Conservation (phyloP, 2,888 invertebrate species). For the Volucella inflata region DNA sequence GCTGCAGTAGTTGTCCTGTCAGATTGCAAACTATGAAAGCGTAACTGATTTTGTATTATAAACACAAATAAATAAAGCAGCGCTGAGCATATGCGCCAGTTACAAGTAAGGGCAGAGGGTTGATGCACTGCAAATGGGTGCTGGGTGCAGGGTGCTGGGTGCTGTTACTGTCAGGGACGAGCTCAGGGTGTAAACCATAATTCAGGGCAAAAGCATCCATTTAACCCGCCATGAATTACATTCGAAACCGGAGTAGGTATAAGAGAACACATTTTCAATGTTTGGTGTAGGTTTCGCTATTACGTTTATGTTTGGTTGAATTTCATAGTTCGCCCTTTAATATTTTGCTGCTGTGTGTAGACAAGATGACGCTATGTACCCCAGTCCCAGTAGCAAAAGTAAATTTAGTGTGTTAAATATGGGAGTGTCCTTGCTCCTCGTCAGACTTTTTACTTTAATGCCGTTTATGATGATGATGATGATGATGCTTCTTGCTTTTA, state of each 20-base stretch:
- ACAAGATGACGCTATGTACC: constrained; percentile 52
- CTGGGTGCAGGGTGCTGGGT: constrained; percentile 11
- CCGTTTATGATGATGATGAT: constrained; percentile 29
- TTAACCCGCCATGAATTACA: constrained; percentile 67
- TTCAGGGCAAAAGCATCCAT: constrained; percentile 72
- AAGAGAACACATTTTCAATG: constrained; percentile 47
- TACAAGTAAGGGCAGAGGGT: constrained; percentile 56
- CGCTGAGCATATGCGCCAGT: constrained; percentile 76
- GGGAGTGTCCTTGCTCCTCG: constrained; percentile 82
- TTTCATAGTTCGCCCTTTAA: neutral
- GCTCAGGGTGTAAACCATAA: constrained; percentile 62
- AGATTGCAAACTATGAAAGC: constrained; percentile 80
- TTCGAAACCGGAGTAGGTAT: constrained; percentile 18
- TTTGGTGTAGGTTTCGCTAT: constrained; percentile 61
- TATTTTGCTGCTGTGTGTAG: constrained; percentile 45
- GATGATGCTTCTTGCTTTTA: constrained; percentile 24
- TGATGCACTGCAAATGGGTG: constrained; percentile 44
- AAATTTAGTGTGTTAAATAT: constrained; percentile 81
- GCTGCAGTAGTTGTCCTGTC: constrained; percentile 71
- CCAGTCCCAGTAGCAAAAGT: constrained; percentile 73
- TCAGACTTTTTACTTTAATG: constrained; percentile 20
- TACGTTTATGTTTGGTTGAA: no score
- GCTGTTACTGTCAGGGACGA: constrained; percentile 62
- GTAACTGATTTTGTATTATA: constrained; percentile 84
- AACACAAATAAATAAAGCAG: constrained; percentile 83